Evolutionary conservation across 2,113 vertebrate genomes (phyloP), one percentile per base, ranked within the genome.

Genomic region (Turnix velox): DNA sequence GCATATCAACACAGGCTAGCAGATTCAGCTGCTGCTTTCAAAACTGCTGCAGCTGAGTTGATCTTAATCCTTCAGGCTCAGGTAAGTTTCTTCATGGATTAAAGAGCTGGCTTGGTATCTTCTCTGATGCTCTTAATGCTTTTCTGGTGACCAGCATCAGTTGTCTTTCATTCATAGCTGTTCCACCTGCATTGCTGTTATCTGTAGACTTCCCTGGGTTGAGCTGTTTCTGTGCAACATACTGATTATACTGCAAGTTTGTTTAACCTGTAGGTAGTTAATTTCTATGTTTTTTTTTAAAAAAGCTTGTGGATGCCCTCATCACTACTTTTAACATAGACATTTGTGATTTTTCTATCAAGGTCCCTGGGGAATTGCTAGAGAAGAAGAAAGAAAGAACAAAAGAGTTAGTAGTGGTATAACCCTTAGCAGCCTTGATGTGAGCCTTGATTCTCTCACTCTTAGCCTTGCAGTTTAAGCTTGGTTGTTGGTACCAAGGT

Each of bases 41-140:
- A 63, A 95, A n/a, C 23, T 75, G 51, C 20, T 49, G 1, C 49
- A 90, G 1, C 16, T n/a, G n/a, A 31, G 17, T 27, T 79, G 37
- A 35, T 72, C n/a, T 73, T 93, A 86, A 73, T 89, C 27, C 19
- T 86, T 91, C 67, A 80, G 73, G 59, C 20, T 83, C 63, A 45
- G 19, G 7, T n/a, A 49, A 35, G 6, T 87, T 82, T 84, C 37
- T 59, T 71, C 18, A 20, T 45, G 71, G 59, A 83, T 89, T 82
- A 51, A 83, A 52, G 35, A 80, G 10, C n/a, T 86, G 46, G 11
- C 7, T 55, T 65, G 31, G 40, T 79, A 61, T 48, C 43, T 79
- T 6, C 20, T 80, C 6, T 10, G 42, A 63, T 74, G n/a, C 22
- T 83, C 65, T 16, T 30, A 43, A 37, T 69, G 52, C 35, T 90